A percentile compares a stretch with the other conserved stretches of the same genome.
These are phyloP conservation scores for Eueremaeus valkanovi DNA, from an alignment of 2,888 invertebrate species.

Conservation along the genomic window DNA sequence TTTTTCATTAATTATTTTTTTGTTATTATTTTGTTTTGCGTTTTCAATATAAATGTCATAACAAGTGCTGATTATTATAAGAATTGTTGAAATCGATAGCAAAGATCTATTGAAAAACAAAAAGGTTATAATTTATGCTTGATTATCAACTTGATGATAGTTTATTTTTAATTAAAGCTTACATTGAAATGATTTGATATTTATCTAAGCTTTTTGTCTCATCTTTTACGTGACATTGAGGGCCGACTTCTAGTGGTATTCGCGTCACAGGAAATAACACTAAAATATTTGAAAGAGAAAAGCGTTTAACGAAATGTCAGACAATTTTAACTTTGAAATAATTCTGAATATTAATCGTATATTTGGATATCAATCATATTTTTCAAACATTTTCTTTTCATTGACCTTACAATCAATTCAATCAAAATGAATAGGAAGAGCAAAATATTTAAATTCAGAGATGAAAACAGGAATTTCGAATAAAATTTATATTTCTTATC, in stretches of 20 bases:
- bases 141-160: background rate
- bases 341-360: no score
- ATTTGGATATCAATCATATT: no score
- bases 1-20: background rate
- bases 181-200: slow-evolving; percentile 9
- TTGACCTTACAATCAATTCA: no score
- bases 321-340: no score
- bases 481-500: no score
- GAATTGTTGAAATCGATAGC: background rate
- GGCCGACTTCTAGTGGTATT: background rate
- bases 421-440: no score
- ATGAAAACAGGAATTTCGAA: no score
- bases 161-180: background rate
- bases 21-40: background rate
- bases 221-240: slow-evolving; percentile 8
- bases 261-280: background rate
- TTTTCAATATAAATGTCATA: background rate
- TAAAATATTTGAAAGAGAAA: background rate
- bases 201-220: background rate
- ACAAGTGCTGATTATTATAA: background rate
- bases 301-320: no score
- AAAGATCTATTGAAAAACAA: background rate
- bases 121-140: background rate
- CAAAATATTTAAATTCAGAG: no score
- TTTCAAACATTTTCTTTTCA: no score